Conservation (phyloP, 2,888 invertebrate genomes). For the Ectobius pallidus region DNA sequence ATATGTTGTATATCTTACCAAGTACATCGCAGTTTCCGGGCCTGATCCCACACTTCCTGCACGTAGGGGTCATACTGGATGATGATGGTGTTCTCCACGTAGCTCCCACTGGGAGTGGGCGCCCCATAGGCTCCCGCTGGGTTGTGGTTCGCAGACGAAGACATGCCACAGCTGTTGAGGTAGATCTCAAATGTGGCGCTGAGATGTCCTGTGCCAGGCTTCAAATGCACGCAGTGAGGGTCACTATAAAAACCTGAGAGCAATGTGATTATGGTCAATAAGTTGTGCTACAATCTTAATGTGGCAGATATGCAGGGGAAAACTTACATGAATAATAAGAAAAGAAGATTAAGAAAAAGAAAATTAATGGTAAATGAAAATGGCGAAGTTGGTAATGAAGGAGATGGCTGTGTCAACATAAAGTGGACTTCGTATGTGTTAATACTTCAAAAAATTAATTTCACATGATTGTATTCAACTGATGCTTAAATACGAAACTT, state of each 20-base stretch:
- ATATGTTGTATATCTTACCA: no score
- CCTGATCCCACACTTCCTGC: constrained; percentile 95
- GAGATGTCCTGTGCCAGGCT: constrained; percentile 88
- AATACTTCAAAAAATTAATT: no score
- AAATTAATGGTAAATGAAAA: no score
- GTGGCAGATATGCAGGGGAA: not conserved
- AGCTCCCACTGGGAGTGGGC: constrained; percentile 89
- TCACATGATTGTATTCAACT: no score
- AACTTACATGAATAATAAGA: constrained; percentile 16
- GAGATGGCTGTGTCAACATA: no score
- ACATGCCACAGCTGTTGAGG: constrained; percentile 92
- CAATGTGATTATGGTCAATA: not conserved
- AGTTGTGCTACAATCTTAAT: not conserved
- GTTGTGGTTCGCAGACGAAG: constrained; percentile 89
- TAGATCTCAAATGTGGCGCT: constrained; percentile 94
- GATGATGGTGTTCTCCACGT: constrained; percentile 93
- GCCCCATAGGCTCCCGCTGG: constrained; percentile 78
- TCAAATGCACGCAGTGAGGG: constrained; percentile 87
- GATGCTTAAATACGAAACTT: no score
- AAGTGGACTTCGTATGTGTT: no score
- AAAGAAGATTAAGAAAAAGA: not conserved
- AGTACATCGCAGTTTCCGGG: constrained; percentile 88
- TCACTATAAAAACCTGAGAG: constrained; percentile 79
- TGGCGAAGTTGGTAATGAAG: no score
- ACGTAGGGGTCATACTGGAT: constrained; percentile 95